Conservation (phyloP, 2,888 invertebrate species). For the Agrotis ipsilon region DNA sequence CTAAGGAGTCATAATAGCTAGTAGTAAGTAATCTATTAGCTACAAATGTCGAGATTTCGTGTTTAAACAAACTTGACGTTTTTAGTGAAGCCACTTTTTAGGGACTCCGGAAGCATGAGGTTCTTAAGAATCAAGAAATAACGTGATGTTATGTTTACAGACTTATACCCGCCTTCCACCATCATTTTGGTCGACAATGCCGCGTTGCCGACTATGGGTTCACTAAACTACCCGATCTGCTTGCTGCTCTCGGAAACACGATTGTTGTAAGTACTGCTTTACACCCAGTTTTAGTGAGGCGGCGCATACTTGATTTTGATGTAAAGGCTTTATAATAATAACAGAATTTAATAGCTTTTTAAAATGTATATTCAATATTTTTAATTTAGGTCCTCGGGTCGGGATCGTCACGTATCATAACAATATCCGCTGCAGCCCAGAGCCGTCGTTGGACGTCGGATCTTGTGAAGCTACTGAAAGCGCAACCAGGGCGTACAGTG, state of each 20-base stretch:
- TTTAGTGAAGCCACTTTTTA: no score
- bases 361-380: not conserved
- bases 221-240: constrained; percentile 97
- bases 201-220: constrained; percentile 99
- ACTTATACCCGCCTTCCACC: constrained; percentile 98
- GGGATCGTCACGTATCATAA: constrained; percentile 96
- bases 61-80: no score
- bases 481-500: constrained; percentile 95
- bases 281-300: no score
- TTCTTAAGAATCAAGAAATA: not conserved
- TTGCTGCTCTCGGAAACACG: constrained; percentile 96
- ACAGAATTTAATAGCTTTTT: no score
- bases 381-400: constrained; percentile 95
- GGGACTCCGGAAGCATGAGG: no score
- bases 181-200: constrained; percentile 98
- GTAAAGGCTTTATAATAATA: no score
- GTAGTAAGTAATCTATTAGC: no score
- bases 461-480: constrained; percentile 95
- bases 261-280: constrained; percentile 95
- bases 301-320: no score
- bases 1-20: no score
- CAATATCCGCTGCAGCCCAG: constrained; percentile 97
- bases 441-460: constrained; percentile 97
- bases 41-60: no score
- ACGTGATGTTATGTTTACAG: constrained; percentile 80